Conservation (phyloP, 2,113 vertebrate genomes). For the Istiophorus platypterus region DNA sequence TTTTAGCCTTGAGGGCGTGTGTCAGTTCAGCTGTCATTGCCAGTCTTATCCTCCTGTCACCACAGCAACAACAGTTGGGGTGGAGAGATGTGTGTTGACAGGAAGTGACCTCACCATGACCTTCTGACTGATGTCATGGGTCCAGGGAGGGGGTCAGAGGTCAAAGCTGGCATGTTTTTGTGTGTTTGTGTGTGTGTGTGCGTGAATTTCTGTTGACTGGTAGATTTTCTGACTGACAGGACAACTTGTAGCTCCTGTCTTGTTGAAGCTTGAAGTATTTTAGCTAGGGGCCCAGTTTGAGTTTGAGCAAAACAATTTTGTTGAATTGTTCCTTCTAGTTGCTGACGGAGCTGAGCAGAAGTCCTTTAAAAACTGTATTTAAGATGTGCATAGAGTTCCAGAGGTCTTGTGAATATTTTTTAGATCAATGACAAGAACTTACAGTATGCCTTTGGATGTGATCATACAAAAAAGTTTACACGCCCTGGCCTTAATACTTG, state of each 20-base stretch:
- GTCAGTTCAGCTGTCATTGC: slow-evolving; percentile 34
- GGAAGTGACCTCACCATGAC: slow-evolving; percentile 56
- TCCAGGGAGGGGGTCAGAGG: slow-evolving; percentile 32
- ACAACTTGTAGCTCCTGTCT: not conserved
- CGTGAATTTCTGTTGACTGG: not conserved
- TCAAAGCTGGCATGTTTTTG: slow-evolving; percentile 36
- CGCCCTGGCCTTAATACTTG: not conserved
- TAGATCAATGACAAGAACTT: not conserved
- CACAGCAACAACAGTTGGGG: slow-evolving; percentile 39
- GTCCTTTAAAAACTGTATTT: not conserved
- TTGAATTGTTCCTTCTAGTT: not conserved
- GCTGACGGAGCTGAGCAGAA: not conserved
- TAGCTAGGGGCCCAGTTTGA: not conserved
- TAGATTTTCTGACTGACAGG: slow-evolving; percentile 19
- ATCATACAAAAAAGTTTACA: not conserved
- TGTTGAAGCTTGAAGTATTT: not conserved
- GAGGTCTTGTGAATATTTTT: no score
- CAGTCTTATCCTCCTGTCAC: slow-evolving; percentile 1
- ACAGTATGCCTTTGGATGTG: not conserved
- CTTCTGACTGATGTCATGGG: slow-evolving; percentile 40
- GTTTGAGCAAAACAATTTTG: not conserved
- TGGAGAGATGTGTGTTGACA: slow-evolving; percentile 43
- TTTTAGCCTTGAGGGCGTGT: not conserved
- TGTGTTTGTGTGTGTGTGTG: slow-evolving; percentile 13
- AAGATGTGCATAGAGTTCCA: not conserved